Evolutionary conservation across 1,140 invertebrate species (phyloP).

Genomic region (Aphis gossypii): DNA sequence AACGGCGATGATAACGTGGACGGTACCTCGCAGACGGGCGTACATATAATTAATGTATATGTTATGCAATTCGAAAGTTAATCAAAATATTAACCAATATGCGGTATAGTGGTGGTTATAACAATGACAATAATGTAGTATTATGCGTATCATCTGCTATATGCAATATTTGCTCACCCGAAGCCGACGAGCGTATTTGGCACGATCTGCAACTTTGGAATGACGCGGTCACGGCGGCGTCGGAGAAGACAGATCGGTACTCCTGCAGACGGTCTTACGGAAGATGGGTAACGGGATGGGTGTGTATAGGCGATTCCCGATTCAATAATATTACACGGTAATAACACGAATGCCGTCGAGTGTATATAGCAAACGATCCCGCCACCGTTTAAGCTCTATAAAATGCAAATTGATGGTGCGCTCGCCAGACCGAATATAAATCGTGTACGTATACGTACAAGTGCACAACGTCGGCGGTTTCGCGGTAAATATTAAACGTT

Average conservation of each 20-base stretch:
- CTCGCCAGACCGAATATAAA: conserved; percentile 24
- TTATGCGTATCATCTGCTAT: neutral
- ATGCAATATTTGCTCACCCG: neutral
- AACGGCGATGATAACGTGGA: neutral
- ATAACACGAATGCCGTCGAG: neutral
- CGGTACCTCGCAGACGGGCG: too few species aligned
- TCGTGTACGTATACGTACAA: neutral
- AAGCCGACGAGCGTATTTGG: neutral
- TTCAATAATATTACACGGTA: neutral
- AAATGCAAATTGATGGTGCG: neutral
- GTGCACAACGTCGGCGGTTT: neutral
- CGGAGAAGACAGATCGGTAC: too few species aligned
- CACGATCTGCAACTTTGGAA: neutral
- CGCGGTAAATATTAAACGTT: neutral
- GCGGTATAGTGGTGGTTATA: neutral
- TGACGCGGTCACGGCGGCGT: too few species aligned
- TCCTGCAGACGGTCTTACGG: neutral
- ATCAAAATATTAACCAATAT: neutral
- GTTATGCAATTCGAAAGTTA: neutral
- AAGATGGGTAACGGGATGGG: neutral
- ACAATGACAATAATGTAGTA: neutral
- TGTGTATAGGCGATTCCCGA: neutral
- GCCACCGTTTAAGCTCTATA: neutral
- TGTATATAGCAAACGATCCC: neutral
- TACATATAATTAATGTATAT: neutral